Evolutionary conservation across 2,113 vertebrate species (phyloP).

Genomic region (Turdus rufiventris): DNA sequence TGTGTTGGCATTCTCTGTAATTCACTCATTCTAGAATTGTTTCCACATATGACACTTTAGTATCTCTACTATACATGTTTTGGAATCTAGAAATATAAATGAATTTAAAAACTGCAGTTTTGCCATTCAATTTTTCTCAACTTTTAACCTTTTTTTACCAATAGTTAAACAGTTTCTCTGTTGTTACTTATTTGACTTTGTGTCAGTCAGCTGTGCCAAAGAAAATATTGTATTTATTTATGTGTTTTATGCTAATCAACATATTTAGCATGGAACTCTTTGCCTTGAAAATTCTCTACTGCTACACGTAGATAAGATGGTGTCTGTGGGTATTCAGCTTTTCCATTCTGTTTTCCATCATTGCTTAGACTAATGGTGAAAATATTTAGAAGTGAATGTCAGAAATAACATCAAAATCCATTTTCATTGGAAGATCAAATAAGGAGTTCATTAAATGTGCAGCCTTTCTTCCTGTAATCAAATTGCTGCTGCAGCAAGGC

Average conservation of each 20-base stretch:
- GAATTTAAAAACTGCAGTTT: neutral
- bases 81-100: neutral
- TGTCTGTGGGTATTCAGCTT: neutral
- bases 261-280: neutral
- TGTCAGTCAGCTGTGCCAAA: neutral
- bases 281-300: neutral
- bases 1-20: neutral
- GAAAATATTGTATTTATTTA: neutral
- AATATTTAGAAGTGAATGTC: neutral
- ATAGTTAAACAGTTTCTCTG: neutral
- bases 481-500: neutral
- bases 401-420: slow-evolving; percentile 28
- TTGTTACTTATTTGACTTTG: neutral
- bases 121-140: neutral
- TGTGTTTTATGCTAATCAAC: neutral
- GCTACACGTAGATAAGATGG: neutral
- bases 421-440: slow-evolving; percentile 45
- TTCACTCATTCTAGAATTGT: neutral
- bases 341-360: neutral
- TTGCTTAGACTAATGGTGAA: neutral
- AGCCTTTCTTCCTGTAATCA: slow-evolving; percentile 18
- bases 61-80: neutral
- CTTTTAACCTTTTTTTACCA: neutral
- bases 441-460: neutral
- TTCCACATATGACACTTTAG: neutral